Conservation (phyloP, 2,113 vertebrate species). For the Emydocephalus ijimae region DNA sequence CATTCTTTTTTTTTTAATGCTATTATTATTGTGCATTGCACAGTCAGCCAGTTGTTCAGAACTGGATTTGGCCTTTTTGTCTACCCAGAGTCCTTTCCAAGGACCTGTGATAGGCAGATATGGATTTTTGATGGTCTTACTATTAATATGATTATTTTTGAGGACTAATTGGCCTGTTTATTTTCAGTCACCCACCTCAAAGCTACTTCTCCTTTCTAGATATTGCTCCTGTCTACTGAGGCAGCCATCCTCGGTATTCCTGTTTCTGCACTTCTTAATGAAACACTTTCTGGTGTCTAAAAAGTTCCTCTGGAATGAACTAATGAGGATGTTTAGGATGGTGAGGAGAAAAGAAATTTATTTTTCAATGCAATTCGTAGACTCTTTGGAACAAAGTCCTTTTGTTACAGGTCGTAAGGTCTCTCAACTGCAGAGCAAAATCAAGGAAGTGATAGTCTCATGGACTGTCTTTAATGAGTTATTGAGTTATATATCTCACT, state of each 20-base stretch:
- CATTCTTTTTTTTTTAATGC: not conserved
- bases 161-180: slow-evolving; percentile 31
- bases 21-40: too few species aligned
- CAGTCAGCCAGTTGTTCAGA: too few species aligned
- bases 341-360: not conserved
- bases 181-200: not conserved
- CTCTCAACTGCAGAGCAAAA: not conserved
- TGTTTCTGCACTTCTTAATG: not conserved
- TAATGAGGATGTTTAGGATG: not conserved
- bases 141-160: not conserved
- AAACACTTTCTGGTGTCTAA: not conserved
- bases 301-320: not conserved
- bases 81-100: too few species aligned
- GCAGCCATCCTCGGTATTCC: not conserved
- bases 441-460: not conserved
- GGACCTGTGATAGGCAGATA: too few species aligned
- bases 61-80: too few species aligned
- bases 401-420: not conserved
- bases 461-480: not conserved
- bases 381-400: not conserved
- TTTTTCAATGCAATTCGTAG: not conserved
- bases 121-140: too few species aligned
- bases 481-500: not conserved
- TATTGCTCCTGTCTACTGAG: not conserved
- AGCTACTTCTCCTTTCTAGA: not conserved